Percentiles rank a stretch among this genome's conserved stretches.
Evolutionary conservation across 2,797 vertebrate genomes (phyloP).

Genomic region (Rhyacichthys aspro): DNA sequence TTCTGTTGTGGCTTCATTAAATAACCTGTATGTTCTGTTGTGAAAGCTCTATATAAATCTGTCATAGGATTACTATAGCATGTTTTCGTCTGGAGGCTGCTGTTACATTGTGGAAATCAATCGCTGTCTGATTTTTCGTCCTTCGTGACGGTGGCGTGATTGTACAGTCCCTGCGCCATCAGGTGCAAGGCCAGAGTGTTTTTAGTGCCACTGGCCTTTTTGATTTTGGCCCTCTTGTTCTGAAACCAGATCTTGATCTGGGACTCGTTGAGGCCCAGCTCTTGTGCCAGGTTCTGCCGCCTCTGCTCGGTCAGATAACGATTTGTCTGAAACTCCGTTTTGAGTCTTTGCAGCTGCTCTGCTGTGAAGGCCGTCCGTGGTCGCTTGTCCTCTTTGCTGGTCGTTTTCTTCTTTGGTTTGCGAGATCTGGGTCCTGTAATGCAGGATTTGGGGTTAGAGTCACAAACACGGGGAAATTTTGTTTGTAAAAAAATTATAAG

Average conservation of each 20-base stretch:
- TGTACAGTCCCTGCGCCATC: constrained; percentile 96
- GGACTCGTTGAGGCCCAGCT: constrained; percentile 93
- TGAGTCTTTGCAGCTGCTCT: constrained; percentile 93
- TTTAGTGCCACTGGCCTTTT: constrained; percentile 89
- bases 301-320: constrained; percentile 94
- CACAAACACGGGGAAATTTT: constrained; percentile 19
- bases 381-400: constrained; percentile 94
- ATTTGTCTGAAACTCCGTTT: constrained; percentile 92
- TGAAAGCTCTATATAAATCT: constrained; percentile 64
- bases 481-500: constrained; percentile 21
- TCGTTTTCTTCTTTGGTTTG: constrained; percentile 97
- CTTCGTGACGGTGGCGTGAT: constrained; percentile 93
- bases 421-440: constrained; percentile 92
- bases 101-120: constrained; percentile 75
- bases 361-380: constrained; percentile 94
- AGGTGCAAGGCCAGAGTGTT: constrained; percentile 91
- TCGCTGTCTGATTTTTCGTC: constrained; percentile 98
- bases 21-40: constrained; percentile 65
- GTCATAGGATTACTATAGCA: constrained; percentile 73
- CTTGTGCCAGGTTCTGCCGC: constrained; percentile 90
- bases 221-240: constrained; percentile 96
- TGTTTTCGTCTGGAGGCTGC: constrained; percentile 68
- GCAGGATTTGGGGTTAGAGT: constrained; percentile 2
- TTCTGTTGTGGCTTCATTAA: constrained; percentile 65
- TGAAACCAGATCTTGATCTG: constrained; percentile 98